A percentile compares a stretch with the other conserved stretches of the same genome.
phyloP scores from a whole-genome alignment of 2,797 vertebrate genomes.

The Bovichtus diacanthus region DNA sequence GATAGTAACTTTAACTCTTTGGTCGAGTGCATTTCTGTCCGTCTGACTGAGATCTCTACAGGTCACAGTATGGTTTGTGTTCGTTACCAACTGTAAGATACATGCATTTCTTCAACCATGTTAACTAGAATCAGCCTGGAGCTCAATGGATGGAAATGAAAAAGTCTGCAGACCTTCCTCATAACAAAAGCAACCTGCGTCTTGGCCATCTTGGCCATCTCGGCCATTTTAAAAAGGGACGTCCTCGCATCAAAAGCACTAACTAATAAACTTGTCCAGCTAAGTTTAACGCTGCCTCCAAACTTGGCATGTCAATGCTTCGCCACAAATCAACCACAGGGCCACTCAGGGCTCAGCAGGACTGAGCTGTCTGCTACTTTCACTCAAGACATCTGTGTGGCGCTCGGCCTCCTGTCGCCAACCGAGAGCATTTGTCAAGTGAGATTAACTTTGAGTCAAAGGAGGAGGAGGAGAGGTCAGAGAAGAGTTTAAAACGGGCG shows the following conservation, averaged over 20 bases:
- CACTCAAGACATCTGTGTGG: constrained; percentile 45
- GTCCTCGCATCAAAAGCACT: not conserved
- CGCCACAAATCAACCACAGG: not conserved
- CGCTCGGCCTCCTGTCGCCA: constrained; percentile 24
- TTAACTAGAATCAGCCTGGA: not conserved
- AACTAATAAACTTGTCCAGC: not conserved
- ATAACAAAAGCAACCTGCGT: not conserved
- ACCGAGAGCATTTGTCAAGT: constrained; percentile 32
- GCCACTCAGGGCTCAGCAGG: constrained; percentile 11
- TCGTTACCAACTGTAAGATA: not conserved
- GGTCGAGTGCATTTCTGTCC: not conserved
- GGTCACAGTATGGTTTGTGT: not conserved
- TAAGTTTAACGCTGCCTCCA: not conserved
- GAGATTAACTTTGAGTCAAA: constrained; percentile 37
- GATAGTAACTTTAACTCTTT: not conserved
- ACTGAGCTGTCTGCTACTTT: constrained; percentile 25
- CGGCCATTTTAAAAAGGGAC: not conserved
- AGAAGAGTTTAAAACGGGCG: not conserved
- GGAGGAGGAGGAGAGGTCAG: not conserved
- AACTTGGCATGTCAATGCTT: constrained; percentile 2
- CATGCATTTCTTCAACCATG: not conserved
- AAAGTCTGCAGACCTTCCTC: not conserved
- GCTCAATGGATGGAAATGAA: not conserved
- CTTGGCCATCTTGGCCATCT: no score
- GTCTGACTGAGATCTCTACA: not conserved